Evolutionary conservation across 2,113 vertebrate genomes (phyloP).

Genomic region (Nibea albiflora): DNA sequence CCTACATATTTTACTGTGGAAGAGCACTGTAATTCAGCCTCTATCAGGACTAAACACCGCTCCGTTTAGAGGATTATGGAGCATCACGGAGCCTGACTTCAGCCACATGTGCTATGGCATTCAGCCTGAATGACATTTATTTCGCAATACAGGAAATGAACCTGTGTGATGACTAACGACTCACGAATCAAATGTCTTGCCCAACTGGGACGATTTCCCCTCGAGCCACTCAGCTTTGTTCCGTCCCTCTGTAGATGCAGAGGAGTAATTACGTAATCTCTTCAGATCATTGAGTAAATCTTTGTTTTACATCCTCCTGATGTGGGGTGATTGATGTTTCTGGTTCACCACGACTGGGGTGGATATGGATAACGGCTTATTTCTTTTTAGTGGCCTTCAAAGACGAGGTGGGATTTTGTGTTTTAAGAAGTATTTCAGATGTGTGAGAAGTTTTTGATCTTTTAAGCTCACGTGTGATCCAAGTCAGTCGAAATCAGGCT

Average conservation of each 20-base stretch:
- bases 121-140: slow-evolving; percentile 32
- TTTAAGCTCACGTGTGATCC: neutral
- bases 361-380: neutral
- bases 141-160: slow-evolving; percentile 55
- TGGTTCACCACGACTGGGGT: neutral
- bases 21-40: slow-evolving; percentile 58
- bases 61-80: slow-evolving; percentile 58
- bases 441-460: slow-evolving; percentile 14
- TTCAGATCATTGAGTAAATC: slow-evolving; percentile 35
- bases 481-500: neutral
- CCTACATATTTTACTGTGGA: slow-evolving; percentile 45
- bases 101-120: slow-evolving; percentile 32
- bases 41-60: slow-evolving; percentile 46
- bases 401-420: neutral
- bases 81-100: slow-evolving; percentile 46
- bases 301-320: slow-evolving; percentile 34
- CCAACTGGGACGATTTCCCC: neutral
- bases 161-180: slow-evolving; percentile 12
- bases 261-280: slow-evolving; percentile 35
- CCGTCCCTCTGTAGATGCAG: neutral
- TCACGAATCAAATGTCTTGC: slow-evolving; percentile 1
- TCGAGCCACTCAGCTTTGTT: slow-evolving; percentile 10
- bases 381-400: slow-evolving; percentile 10
- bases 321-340: slow-evolving; percentile 37
- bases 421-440: slow-evolving; percentile 19